These are phyloP conservation scores for Hydrophis major DNA, from an alignment of 2,797 vertebrate species.

Conservation along the genomic window DNA sequence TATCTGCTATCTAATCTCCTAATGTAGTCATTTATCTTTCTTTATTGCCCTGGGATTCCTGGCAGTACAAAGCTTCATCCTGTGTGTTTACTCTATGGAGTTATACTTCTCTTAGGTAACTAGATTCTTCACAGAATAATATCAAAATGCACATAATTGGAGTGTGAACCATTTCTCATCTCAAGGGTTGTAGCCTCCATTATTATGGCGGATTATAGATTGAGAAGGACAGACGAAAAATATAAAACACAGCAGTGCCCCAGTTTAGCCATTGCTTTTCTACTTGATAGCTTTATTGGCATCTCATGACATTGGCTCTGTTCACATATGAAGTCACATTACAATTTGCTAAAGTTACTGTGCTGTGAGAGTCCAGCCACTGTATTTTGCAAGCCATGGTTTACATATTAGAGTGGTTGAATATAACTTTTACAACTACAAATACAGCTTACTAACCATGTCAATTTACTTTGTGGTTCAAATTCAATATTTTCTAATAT, in stretches of 20 bases:
- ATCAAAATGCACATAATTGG: background rate
- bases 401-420: background rate
- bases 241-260: background rate
- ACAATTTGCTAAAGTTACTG: background rate
- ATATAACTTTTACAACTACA: background rate
- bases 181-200: too few species aligned
- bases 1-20: conserved; percentile 30
- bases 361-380: too few species aligned
- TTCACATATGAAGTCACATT: background rate
- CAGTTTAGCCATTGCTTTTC: background rate
- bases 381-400: too few species aligned
- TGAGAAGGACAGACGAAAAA: background rate
- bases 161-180: background rate
- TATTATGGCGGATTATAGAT: background rate
- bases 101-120: background rate
- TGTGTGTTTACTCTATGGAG: conserved; percentile 4
- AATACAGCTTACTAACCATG: background rate
- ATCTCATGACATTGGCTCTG: background rate
- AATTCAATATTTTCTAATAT: background rate
- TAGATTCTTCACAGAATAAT: background rate
- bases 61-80: conserved; percentile 10
- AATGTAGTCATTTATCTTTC: conserved; percentile 22
- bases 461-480: background rate
- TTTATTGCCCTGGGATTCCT: background rate
- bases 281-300: background rate